Conservation (phyloP, 2,113 vertebrate genomes). For the Vidua chalybeata region DNA sequence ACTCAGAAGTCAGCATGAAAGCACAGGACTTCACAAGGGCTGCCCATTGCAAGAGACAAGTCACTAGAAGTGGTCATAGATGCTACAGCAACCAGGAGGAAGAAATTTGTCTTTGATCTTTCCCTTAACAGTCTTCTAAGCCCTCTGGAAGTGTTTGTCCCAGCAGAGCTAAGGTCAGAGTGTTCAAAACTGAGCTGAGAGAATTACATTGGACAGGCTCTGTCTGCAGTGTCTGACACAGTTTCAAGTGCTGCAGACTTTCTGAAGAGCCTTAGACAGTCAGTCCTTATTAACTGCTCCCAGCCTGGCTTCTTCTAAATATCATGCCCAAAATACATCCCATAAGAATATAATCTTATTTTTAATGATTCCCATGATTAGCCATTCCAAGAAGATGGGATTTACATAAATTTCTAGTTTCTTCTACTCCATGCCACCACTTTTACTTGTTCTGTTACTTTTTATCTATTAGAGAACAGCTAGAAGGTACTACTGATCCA, state of each 20-base stretch:
- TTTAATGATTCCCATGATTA: not conserved
- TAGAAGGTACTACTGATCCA: not conserved
- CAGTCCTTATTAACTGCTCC: not conserved
- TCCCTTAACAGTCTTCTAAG: not conserved
- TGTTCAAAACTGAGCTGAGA: not conserved
- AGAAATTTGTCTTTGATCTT: not conserved
- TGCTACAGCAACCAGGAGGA: not conserved
- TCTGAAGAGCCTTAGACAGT: not conserved
- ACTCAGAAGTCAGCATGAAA: not conserved
- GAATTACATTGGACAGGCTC: not conserved
- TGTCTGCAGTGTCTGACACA: not conserved
- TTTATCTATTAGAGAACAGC: not conserved
- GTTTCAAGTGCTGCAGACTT: not conserved
- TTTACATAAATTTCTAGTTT: not conserved
- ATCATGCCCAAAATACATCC: not conserved
- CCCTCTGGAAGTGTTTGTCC: not conserved
- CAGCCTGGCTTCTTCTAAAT: not conserved
- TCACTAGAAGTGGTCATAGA: not conserved
- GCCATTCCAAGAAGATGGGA: not conserved
- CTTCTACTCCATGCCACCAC: not conserved
- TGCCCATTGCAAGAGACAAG: not conserved
- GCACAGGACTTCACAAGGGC: not conserved
- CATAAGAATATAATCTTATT: not conserved
- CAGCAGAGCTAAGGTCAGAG: not conserved
- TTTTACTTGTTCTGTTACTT: not conserved